phyloP scores from a whole-genome alignment of 92 coral and sea anemone genomes.

The Zoanthus sociatus region DNA sequence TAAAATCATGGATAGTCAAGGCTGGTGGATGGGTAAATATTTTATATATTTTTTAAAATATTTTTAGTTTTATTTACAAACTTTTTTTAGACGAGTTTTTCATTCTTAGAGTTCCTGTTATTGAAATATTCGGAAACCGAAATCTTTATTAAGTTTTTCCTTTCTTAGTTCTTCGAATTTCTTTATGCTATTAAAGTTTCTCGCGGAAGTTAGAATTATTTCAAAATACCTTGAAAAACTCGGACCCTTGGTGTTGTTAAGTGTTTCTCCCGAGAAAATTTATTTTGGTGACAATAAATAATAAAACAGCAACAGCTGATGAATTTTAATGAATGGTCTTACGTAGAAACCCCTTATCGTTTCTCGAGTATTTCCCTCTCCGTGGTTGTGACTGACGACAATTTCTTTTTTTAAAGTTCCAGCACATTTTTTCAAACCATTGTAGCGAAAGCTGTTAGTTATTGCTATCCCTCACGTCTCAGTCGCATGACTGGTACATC shows the following conservation, averaged over 20 bases:
- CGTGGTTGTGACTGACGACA: neutral
- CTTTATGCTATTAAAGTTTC: neutral
- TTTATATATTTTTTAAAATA: conserved; percentile 38
- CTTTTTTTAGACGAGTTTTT: neutral
- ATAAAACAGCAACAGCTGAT: conserved; percentile 25
- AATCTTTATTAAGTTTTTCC: neutral
- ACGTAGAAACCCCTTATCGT: no score
- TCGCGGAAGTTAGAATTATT: neutral
- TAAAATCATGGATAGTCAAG: conserved; percentile 80
- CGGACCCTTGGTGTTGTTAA: no score
- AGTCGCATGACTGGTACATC: neutral
- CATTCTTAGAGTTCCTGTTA: neutral
- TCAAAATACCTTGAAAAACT: neutral
- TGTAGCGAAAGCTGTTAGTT: no score
- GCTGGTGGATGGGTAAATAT: conserved; percentile 98
- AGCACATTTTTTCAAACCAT: no score
- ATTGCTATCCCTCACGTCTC: neutral
- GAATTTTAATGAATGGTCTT: conserved; percentile 40
- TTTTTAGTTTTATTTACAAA: neutral
- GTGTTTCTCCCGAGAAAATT: conserved; percentile 35
- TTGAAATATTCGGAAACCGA: neutral
- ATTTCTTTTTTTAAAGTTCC: neutral
- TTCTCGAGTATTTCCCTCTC: neutral
- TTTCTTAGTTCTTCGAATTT: neutral
- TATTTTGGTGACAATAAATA: conserved; percentile 33